Conservation (phyloP, 2,113 vertebrate species). For the Panthera uncia region DNA sequence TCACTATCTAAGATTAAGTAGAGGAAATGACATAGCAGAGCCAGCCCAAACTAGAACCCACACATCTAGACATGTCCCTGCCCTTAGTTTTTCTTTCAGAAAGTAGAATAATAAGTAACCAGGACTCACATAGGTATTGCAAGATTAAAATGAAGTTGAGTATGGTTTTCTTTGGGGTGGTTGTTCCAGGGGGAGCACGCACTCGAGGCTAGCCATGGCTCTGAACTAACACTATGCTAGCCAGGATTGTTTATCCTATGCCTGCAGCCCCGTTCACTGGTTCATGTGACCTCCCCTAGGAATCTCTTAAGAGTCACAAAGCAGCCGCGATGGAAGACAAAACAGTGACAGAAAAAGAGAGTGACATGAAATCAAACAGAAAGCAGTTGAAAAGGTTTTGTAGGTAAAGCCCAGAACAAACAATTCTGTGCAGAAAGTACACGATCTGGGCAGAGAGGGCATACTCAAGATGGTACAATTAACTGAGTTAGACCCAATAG, state of each 20-base stretch:
- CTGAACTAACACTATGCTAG: background rate
- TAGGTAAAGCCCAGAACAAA: background rate
- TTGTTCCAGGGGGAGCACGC: background rate
- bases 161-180: background rate
- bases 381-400: background rate
- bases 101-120: background rate
- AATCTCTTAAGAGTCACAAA: background rate
- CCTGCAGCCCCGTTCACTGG: background rate
- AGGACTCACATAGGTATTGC: background rate
- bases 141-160: background rate
- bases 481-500: background rate
- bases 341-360: background rate
- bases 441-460: background rate
- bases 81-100: background rate
- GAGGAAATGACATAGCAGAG: background rate
- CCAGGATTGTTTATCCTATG: background rate
- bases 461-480: background rate
- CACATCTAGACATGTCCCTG: background rate
- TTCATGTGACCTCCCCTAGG: background rate
- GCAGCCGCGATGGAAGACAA: background rate
- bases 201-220: background rate
- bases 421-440: background rate
- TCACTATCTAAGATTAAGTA: background rate
- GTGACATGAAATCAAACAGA: background rate
- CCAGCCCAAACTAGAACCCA: background rate